A percentile compares a stretch with the other conserved stretches of the same genome.
phyloP scores from a whole-genome alignment of 1,140 invertebrate species.

The Drosophila setifemur region DNA sequence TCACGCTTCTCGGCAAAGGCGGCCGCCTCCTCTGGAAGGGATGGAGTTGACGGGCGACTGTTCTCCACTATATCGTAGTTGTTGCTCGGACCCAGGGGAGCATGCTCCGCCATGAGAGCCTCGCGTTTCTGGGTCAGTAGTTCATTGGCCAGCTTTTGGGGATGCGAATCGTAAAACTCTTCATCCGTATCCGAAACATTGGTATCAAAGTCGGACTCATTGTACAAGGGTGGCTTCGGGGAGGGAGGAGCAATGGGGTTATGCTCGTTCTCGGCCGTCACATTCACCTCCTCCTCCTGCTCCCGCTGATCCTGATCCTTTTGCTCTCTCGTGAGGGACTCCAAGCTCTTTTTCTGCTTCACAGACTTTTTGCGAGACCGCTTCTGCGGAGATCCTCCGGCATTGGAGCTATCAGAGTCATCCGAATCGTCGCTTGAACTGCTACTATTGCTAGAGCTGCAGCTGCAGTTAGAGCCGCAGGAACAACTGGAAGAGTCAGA shows the following conservation, averaged over 20 bases:
- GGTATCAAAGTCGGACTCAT: slow-evolving; percentile 91
- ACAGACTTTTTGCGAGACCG: slow-evolving; percentile 39
- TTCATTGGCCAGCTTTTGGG: slow-evolving; percentile 88
- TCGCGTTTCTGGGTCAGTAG: slow-evolving; percentile 88
- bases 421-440: slow-evolving; percentile 85
- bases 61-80: slow-evolving; percentile 85
- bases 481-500: slow-evolving; percentile 85
- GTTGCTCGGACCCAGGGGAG: slow-evolving; percentile 84
- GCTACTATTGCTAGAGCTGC: slow-evolving; percentile 88
- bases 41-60: slow-evolving; percentile 85
- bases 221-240: slow-evolving; percentile 53
- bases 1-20: slow-evolving; percentile 80
- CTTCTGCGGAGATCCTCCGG: slow-evolving; percentile 29
- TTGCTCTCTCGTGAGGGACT: slow-evolving; percentile 11
- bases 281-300: slow-evolving; percentile 43
- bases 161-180: slow-evolving; percentile 92
- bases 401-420: slow-evolving; percentile 75
- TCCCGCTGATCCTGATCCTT: background rate
- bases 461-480: slow-evolving; percentile 86
- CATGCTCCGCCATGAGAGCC: slow-evolving; percentile 85
- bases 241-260: slow-evolving; percentile 12
- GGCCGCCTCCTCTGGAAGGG: slow-evolving; percentile 80
- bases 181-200: slow-evolving; percentile 92
- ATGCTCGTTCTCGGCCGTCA: slow-evolving; percentile 30
- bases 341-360: slow-evolving; percentile 31